Conservation (phyloP, 2,888 invertebrate genomes). For the Mythimna ferrago region DNA sequence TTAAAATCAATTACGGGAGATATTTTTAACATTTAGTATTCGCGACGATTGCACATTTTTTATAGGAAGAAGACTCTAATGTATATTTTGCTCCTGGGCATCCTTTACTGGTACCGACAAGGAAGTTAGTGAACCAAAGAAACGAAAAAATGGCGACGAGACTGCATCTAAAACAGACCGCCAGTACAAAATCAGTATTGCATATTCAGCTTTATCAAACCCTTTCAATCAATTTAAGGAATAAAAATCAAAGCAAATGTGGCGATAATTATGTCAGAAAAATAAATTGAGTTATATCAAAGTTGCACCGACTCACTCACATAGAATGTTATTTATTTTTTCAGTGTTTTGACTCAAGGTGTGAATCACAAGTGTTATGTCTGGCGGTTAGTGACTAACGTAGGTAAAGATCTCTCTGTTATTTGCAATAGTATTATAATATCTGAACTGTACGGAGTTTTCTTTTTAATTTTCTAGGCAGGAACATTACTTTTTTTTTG, state of each 20-base stretch:
- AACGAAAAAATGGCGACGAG: slow-evolving; percentile 13
- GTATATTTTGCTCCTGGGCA: not conserved
- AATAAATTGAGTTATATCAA: slow-evolving; percentile 49
- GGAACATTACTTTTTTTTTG: slow-evolving; percentile 13
- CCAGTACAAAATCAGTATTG: slow-evolving; percentile 5
- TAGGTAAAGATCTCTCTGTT: slow-evolving; percentile 71
- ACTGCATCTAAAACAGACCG: slow-evolving; percentile 16
- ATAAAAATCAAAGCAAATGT: not conserved
- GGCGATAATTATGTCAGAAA: slow-evolving; percentile 36
- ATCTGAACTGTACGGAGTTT: slow-evolving; percentile 17
- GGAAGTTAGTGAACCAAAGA: slow-evolving; percentile 25
- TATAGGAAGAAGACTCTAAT: slow-evolving; percentile 9
- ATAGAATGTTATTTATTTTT: slow-evolving; percentile 77
- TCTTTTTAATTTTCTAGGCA: slow-evolving; percentile 15
- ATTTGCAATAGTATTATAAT: slow-evolving; percentile 61
- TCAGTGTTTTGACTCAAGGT: slow-evolving; percentile 83
- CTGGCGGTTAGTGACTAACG: slow-evolving; percentile 80
- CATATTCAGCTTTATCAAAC: slow-evolving; percentile 13
- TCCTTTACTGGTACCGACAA: slow-evolving; percentile 24
- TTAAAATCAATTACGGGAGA: slow-evolving; percentile 25
- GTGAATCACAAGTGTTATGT: slow-evolving; percentile 84
- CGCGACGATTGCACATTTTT: slow-evolving; percentile 10
- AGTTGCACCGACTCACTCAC: slow-evolving; percentile 76
- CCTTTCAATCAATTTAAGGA: slow-evolving; percentile 1
- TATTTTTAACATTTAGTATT: slow-evolving; percentile 15